Conservation (phyloP, 1,140 invertebrate genomes). For the Philotrypesis tridentata region DNA sequence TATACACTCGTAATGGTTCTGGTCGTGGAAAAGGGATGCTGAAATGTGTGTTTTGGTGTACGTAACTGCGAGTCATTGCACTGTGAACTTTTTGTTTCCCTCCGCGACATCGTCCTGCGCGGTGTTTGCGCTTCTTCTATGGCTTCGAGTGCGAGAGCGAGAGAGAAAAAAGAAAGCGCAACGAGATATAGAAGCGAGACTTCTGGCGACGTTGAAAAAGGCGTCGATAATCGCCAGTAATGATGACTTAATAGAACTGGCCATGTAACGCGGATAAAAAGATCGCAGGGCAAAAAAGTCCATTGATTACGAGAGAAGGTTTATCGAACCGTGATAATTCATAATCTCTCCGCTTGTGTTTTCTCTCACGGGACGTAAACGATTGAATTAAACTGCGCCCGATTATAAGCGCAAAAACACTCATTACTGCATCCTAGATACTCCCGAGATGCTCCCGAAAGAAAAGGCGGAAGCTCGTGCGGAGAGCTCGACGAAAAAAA, state of each 20-base stretch:
- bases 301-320: background rate
- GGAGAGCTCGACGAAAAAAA: background rate
- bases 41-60: conserved; percentile 17
- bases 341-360: background rate
- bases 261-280: background rate
- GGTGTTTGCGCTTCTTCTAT: conserved; percentile 3
- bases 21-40: background rate
- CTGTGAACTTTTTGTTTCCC: background rate
- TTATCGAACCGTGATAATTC: background rate
- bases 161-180: too few relatives aligned
- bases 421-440: too few relatives aligned
- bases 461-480: background rate
- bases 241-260: conserved; percentile 20
- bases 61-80: background rate
- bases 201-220: conserved; percentile 2
- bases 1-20: conserved; percentile 38
- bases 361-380: background rate
- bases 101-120: background rate
- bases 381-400: background rate
- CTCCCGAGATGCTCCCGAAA: background rate
- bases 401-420: background rate
- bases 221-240: conserved; percentile 15
- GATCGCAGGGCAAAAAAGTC: background rate
- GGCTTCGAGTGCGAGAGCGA: background rate
- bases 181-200: background rate